Base-by-base conservation (phyloP, 2,888 invertebrate species). In the Sarcophaga carnaria region DNA sequence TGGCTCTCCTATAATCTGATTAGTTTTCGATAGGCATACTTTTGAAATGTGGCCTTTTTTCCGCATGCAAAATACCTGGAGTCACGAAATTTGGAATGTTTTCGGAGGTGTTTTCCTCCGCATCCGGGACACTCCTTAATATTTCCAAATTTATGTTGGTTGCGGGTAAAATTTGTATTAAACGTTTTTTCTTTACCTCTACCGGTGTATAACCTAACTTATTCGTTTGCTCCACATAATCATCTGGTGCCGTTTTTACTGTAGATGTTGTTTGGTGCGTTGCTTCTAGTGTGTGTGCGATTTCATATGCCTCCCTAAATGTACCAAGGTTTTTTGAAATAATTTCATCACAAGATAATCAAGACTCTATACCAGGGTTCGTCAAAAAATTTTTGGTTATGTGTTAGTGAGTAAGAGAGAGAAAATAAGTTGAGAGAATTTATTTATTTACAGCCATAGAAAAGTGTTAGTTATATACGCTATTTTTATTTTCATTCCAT, bases 311-410 rank as follows among this genome's bases (percentile, higher is more conserved):
- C 20, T 86, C 80, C 17, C 20, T 22, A 20, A 86, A 83, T 6
- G 20, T 45, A 45, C 45, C 45, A 76, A 4, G 80, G 20, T 85
- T 77, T 63, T 87, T 84, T 45, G 83, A 81, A 45, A 85, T 87
- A 12, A 87, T 72, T 59, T 85, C 87, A 64, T 89, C 87, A 59
- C 87, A 88, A 25, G 85, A 74, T 17, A n/a, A 25, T 20, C 80
- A 77, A 12, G 67, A 80, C 64, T 85, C 86, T 12, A 87, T 25
- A 4, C 88, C 85, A 49, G n/a, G n/a, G n/a, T n/a, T n/a, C n/a
- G n/a, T n/a, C n/a, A n/a, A n/a, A n/a, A n/a, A n/a, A n/a, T n/a
- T n/a, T n/a, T n/a, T n/a, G n/a, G n/a, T n/a, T n/a, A n/a, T n/a
- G n/a, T n/a, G n/a, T n/a, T n/a, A n/a, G n/a, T n/a, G n/a, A n/a